Base-by-base conservation (phyloP, 2,888 invertebrate genomes). In the Mimas tiliae region DNA sequence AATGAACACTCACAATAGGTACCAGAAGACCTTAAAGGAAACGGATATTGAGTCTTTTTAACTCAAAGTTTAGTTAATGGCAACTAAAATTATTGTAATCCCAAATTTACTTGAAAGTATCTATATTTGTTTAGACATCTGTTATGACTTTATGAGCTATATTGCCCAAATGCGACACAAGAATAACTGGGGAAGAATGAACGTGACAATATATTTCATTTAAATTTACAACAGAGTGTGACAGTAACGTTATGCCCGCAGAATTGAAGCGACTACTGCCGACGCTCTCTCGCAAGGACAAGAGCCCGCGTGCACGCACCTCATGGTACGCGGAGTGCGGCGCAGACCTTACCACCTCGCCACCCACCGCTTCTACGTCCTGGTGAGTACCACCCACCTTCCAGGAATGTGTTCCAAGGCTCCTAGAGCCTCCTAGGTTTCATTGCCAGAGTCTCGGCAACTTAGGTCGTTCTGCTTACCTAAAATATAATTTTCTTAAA, bases 311-410 rank as follows among this genome's bases (percentile, higher is more conserved):
- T 68, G 87, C 90, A 69, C 87, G 94, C 72, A 95, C 95, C 14
- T 96, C 95, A 3, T 96, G 96, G 96, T 96, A 96, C 85, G 95
- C 96, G 0, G 96, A 96, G 79, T 95, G 95, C 76, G 95, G 95
- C 7, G 94, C 86, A 65, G 84, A 85, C 75, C 76, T 58, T 9
- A 58, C 81, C 14, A 74, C 81, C 38, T 73, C 65, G 1, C 70
- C 82, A 19, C 81, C 84, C 67, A 84, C 88, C 67, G 82, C 89
- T n/a, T 87, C 89, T 55, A 84, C 90, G 2, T 93, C 93, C 4
- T 94, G 93, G 93, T 93, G 67, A 89, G 90, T 66, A 19, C 42
- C 55, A 16, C 1, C 11, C 11, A 19, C 42, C 55, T 38, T 2
- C 11, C 11, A 45, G 3, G 1, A 27, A 27, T 27, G 27, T 27